Conservation (phyloP, 2,888 invertebrate genomes). For the Drosophila acutilabella region DNA sequence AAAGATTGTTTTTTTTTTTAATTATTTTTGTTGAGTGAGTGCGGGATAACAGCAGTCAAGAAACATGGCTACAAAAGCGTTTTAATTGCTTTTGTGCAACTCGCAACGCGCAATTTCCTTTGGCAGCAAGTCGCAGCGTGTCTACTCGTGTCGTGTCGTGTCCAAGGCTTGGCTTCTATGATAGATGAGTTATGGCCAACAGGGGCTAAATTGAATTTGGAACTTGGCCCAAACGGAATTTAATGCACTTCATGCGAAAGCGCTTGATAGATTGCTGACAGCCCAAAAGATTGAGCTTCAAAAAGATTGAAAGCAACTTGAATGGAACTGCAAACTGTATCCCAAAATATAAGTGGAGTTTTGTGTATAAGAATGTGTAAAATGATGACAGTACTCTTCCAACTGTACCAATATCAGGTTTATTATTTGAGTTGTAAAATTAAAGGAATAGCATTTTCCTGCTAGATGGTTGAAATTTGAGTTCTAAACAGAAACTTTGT, state of each 20-base stretch:
- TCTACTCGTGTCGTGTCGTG: conserved; percentile 4
- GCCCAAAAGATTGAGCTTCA: conserved; percentile 2
- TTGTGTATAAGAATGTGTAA: too few species aligned
- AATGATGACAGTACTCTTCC: too few species aligned
- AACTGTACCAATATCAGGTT: too few species aligned
- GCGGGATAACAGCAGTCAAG: conserved; percentile 39
- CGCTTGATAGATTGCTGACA: conserved; percentile 17
- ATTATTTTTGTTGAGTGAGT: not conserved
- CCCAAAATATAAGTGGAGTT: not conserved
- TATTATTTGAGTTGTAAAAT: too few species aligned
- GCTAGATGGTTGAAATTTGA: too few species aligned
- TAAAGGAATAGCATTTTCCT: too few species aligned
- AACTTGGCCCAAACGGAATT: conserved; percentile 6
- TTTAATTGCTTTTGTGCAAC: conserved; percentile 73
- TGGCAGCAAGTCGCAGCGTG: conserved; percentile 8
- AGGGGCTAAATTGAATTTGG: conserved; percentile 58
- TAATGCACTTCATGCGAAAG: conserved; percentile 17
- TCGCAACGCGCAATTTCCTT: conserved; percentile 30
- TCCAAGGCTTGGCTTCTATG: conserved; percentile 39
- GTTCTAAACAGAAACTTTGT: too few species aligned
- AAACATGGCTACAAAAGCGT: conserved; percentile 51
- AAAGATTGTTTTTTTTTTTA: conserved; percentile 32
- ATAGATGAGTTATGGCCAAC: conserved; percentile 65
- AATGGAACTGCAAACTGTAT: not conserved
- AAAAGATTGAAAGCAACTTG: conserved; percentile 2